Conservation (phyloP, 2,797 vertebrate genomes). For the Cyprinodon diabolis region DNA sequence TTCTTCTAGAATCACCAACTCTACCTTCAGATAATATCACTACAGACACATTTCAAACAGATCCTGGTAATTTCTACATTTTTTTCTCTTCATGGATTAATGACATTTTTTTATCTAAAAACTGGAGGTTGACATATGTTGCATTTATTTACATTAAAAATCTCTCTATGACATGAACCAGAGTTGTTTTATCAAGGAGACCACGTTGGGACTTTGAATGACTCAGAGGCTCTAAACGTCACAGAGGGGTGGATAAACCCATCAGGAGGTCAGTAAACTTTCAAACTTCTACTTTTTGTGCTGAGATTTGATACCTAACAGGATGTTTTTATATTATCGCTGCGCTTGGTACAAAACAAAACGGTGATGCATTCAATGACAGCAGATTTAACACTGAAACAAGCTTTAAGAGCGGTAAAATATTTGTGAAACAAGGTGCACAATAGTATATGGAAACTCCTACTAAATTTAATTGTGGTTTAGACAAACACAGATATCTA, state of each 20-base stretch:
- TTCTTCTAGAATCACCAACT: neutral
- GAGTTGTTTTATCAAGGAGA: neutral
- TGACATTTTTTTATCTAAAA: neutral
- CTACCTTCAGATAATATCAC: neutral
- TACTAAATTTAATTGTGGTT: neutral
- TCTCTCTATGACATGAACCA: neutral
- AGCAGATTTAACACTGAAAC: neutral
- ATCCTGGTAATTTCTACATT: neutral
- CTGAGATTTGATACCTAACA: neutral
- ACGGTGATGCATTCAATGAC: neutral
- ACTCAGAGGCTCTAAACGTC: neutral
- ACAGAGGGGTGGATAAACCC: neutral
- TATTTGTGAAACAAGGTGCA: neutral
- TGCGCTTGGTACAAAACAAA: neutral
- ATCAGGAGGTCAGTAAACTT: slow-evolving; percentile 8
- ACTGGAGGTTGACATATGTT: neutral
- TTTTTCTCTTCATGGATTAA: neutral
- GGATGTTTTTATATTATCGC: neutral
- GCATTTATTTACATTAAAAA: neutral
- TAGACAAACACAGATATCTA: neutral
- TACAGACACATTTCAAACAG: neutral
- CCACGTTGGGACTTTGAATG: neutral
- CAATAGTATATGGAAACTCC: neutral
- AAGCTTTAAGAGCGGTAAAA: slow-evolving; percentile 9
- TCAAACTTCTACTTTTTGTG: neutral